Percentiles rank a stretch among this genome's conserved stretches.
Conservation (phyloP, 2,797 vertebrate genomes). For the Coendou prehensilis region DNA sequence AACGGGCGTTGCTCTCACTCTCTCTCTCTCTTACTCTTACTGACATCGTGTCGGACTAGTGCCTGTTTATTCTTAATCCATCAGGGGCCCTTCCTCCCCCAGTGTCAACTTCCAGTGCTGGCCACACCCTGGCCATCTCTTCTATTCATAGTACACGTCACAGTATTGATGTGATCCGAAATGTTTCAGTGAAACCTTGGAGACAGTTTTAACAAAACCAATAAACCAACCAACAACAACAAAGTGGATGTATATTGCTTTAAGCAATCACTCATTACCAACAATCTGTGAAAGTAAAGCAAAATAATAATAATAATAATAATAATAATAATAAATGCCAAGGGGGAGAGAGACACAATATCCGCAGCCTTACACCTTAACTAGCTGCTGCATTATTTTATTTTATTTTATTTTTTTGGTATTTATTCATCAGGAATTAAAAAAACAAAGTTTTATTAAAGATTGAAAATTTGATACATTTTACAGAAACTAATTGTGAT, state of each 20-base stretch:
- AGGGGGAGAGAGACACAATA: constrained; percentile 94
- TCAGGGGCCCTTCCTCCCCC: constrained; percentile 93
- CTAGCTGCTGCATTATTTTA: constrained; percentile 92
- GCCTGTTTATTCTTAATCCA: constrained; percentile 93
- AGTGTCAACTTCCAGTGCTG: constrained; percentile 92
- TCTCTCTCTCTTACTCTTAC: constrained; percentile 92
- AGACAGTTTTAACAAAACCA: constrained; percentile 91
- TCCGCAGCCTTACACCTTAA: constrained; percentile 93
- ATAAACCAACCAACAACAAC: constrained; percentile 81
- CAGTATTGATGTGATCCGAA: constrained; percentile 92
- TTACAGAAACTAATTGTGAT: constrained; percentile 95
- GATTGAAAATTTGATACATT: constrained; percentile 99
- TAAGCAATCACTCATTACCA: constrained; percentile 90
- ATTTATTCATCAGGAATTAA: constrained; percentile 96
- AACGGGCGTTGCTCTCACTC: constrained; percentile 89
- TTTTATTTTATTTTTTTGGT: constrained; percentile 94
- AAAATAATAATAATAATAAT: constrained; percentile 87
- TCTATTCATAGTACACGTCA: constrained; percentile 93
- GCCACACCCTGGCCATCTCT: constrained; percentile 91
- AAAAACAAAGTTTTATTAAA: constrained; percentile 96
- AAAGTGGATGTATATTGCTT: constrained; percentile 93
- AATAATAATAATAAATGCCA: constrained; percentile 84
- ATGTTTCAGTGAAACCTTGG: constrained; percentile 90
- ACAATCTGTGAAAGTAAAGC: constrained; percentile 90
- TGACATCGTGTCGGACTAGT: constrained; percentile 93